Conservation (phyloP, 2,888 invertebrate genomes). For the Heliconius ismenius region DNA sequence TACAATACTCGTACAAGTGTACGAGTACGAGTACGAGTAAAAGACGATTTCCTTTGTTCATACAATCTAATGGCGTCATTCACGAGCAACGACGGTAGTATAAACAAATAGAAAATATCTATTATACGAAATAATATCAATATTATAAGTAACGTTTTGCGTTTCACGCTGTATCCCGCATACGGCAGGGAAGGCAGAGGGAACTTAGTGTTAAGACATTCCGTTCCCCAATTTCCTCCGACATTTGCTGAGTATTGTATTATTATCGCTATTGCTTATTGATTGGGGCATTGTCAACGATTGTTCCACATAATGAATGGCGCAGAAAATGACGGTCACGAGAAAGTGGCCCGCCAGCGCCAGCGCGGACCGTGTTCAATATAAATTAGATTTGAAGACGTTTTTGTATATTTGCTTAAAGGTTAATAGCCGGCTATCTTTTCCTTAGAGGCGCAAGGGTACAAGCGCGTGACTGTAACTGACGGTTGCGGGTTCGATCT, state of each 20-base stretch:
- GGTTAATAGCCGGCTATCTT: conserved; percentile 3
- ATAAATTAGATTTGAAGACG: conserved; percentile 20
- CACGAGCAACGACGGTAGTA: neutral
- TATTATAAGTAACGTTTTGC: too few species aligned
- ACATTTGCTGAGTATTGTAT: neutral
- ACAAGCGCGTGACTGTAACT: too few species aligned
- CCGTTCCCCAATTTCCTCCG: neutral
- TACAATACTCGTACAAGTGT: neutral
- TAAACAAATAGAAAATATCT: neutral
- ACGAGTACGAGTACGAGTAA: too few species aligned
- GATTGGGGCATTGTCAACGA: conserved; percentile 16
- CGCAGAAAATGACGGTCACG: conserved; percentile 40
- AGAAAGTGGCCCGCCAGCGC: conserved; percentile 33
- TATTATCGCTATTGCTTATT: conserved; percentile 15
- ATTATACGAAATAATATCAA: too few species aligned
- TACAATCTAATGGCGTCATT: conserved; percentile 8
- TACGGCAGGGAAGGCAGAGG: neutral
- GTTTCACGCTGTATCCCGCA: too few species aligned
- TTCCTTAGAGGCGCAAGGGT: neutral
- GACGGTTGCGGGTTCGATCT: neutral
- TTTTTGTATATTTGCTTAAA: conserved; percentile 1
- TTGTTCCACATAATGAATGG: conserved; percentile 38
- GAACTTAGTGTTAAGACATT: neutral
- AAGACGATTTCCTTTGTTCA: conserved; percentile 9
- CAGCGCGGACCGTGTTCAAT: conserved; percentile 19